These are phyloP conservation scores for Chelmon rostratus DNA, from an alignment of 2,797 vertebrate species.

Conservation along the genomic window DNA sequence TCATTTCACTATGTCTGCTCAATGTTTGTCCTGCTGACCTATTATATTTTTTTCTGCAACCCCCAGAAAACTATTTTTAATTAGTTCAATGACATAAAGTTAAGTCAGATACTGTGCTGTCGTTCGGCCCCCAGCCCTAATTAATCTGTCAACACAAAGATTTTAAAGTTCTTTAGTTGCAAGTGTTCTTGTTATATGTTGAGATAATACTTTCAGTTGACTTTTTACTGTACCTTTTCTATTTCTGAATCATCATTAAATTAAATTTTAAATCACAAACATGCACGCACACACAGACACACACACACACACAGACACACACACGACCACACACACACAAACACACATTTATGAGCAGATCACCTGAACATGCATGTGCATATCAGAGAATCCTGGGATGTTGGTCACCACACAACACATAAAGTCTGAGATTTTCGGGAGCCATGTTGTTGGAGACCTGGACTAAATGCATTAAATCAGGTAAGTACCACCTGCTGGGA, in stretches of 20 bases:
- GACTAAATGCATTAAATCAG: background rate
- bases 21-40: background rate
- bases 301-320: background rate
- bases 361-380: background rate
- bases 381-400: background rate
- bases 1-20: background rate
- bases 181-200: background rate
- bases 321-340: background rate
- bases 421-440: background rate
- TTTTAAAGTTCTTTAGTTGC: background rate
- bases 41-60: background rate
- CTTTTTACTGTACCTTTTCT: background rate
- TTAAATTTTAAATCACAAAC: no score
- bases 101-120: background rate
- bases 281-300: background rate
- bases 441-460: rapidly evolving
- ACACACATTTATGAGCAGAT: background rate
- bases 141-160: background rate
- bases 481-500: background rate
- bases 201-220: background rate
- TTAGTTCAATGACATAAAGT: background rate
- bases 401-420: background rate
- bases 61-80: background rate
- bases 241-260: background rate
- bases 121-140: no score